These are phyloP conservation scores for Eupithecia dodoneata DNA, from an alignment of 2,888 invertebrate genomes.

Conservation along the genomic window DNA sequence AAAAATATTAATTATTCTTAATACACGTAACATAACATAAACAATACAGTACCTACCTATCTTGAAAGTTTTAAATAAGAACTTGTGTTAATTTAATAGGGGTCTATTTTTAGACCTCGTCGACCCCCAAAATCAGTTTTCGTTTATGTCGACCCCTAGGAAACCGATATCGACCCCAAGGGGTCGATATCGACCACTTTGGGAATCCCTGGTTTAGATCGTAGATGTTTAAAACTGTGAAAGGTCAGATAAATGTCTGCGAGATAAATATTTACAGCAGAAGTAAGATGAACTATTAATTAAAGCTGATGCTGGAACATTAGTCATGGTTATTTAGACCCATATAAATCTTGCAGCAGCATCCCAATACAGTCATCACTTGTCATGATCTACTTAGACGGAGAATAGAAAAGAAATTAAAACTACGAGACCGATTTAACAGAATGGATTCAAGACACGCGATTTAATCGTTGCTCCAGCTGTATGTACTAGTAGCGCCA, in stretches of 20 bases:
- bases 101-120: no score
- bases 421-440: neutral
- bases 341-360: slow-evolving; percentile 24
- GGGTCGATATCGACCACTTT: no score
- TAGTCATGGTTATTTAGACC: slow-evolving; percentile 28
- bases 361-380: slow-evolving; percentile 24
- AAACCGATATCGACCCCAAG: no score
- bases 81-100: no score
- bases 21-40: no score
- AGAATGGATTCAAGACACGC: slow-evolving; percentile 19
- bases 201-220: no score
- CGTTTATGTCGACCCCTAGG: no score
- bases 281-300: neutral
- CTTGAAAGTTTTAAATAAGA: no score
- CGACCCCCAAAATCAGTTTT: no score
- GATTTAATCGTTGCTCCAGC: slow-evolving; percentile 9
- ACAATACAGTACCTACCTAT: no score
- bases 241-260: neutral
- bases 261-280: neutral
- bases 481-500: neutral
- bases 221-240: neutral
- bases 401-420: neutral
- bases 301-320: slow-evolving; percentile 10
- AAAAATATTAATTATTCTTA: no score
- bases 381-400: slow-evolving; percentile 1